Evolutionary conservation across 37 sponge, comb jelly and placozoan genomes (phyloP).

Genomic region (Geodia barretti): DNA sequence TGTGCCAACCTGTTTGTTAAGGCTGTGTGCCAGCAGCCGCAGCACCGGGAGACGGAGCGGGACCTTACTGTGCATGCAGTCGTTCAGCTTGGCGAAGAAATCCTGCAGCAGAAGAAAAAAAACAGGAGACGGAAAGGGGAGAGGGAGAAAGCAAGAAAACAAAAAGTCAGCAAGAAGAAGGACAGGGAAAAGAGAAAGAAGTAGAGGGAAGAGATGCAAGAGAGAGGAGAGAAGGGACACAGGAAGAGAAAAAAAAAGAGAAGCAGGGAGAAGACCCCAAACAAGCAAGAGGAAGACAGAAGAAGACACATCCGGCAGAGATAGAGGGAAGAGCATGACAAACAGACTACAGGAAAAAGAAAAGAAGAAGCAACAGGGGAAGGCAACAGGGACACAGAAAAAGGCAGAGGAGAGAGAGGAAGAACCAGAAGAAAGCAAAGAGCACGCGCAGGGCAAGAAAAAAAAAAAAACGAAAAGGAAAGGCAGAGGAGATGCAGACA

Average conservation of each 20-base stretch:
- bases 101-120: slow-evolving; percentile 30
- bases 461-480: not conserved
- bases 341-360: not conserved
- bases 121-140: no score
- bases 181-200: not conserved
- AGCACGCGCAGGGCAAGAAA: not conserved
- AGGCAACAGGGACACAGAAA: not conserved
- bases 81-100: slow-evolving; percentile 66
- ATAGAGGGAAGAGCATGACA: not conserved
- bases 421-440: slow-evolving; percentile 6
- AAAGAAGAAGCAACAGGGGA: not conserved
- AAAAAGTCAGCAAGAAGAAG: no score
- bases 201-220: not conserved
- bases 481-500: not conserved
- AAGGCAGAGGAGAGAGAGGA: not conserved
- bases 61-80: slow-evolving; percentile 28
- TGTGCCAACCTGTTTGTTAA: slow-evolving; percentile 70
- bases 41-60: slow-evolving; percentile 41
- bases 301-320: not conserved
- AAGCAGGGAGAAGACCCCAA: not conserved
- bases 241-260: not conserved
- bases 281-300: not conserved
- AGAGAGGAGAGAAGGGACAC: not conserved
- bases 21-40: slow-evolving; percentile 52
- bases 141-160: no score